Conservation (phyloP, 1,140 invertebrate genomes). For the Leucophenga varia region DNA sequence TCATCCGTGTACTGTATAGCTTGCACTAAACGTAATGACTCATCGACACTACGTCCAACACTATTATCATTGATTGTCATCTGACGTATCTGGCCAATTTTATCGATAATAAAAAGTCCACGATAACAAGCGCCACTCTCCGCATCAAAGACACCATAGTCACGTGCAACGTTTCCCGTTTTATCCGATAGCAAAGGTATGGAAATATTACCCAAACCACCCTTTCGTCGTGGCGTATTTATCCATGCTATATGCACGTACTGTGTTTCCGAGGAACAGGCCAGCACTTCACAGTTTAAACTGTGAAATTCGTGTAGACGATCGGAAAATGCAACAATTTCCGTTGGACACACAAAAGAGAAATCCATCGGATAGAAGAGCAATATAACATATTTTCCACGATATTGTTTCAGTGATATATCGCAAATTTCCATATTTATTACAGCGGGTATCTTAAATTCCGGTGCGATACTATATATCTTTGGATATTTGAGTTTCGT, state of each 20-base stretch:
- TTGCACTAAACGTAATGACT: constrained; percentile 89
- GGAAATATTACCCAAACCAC: constrained; percentile 90
- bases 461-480: constrained; percentile 72
- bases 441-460: constrained; percentile 84
- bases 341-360: constrained; percentile 92
- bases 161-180: constrained; percentile 77
- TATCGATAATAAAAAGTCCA: constrained; percentile 96
- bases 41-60: constrained; percentile 91
- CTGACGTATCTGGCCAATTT: constrained; percentile 86
- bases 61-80: constrained; percentile 97
- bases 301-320: constrained; percentile 78
- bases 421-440: constrained; percentile 86
- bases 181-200: constrained; percentile 96
- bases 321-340: constrained; percentile 93
- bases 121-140: constrained; percentile 90
- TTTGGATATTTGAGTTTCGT: no score
- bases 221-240: constrained; percentile 89
- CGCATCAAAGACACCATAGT: constrained; percentile 93
- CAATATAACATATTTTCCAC: constrained; percentile 91
- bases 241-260: constrained; percentile 91
- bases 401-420: constrained; percentile 80
- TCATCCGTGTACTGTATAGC: constrained; percentile 95
- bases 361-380: constrained; percentile 98
- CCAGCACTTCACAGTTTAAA: constrained; percentile 82
- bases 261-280: constrained; percentile 85